Evolutionary conservation across 1,140 invertebrate genomes (phyloP), one percentile per base, ranked within the genome.

Genomic region (Megalopta genalis): DNA sequence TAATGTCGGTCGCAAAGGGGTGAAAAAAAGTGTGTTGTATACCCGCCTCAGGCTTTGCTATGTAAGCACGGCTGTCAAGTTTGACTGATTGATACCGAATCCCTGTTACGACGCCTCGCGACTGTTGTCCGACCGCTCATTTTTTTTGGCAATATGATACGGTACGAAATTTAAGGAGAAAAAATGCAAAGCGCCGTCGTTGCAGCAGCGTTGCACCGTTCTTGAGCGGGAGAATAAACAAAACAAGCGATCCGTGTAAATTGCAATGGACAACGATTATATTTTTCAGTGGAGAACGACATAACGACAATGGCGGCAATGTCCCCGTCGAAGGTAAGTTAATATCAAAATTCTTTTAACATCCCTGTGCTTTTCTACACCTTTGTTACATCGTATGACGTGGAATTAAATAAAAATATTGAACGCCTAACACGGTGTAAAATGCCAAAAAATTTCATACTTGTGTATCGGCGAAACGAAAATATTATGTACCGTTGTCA

Each of bases 271-370:
- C 85, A 82, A 87, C 88, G 90, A 88, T 91, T 92, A 91, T 91
- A 88, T 91, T 90, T 90, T 88, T 85, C 86, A 86, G 87, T 89
- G 87, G 86, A 89, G 73, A 89, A 85, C 84, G 79, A 88, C 90
- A 88, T 91, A 90, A 90, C 89, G 88, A 92, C 89, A 91, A 92
- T 92, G 90, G 90, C 90, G 87, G 90, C 90, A 90, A 89, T 91
- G 88, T 92, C 90, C 86, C 91, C 91, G 66, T 92, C 91, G 77
- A 90, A 92, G 87, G 91, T 92, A 85, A 91, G 90, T 89, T 57
- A 37, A 57, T 70, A 49, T 8, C 25, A 16, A 72, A 60, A 65
- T 42, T 80, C 73, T 10, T 59, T 64, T 54, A 42, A 37, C 10
- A 12, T 0, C 21, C 8, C 6, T 32, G 10, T 27, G 59, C 10